Percentiles rank a stretch among this genome's conserved stretches.
Evolutionary conservation across 2,888 invertebrate species (phyloP).

Genomic region (Chesias legatella): DNA sequence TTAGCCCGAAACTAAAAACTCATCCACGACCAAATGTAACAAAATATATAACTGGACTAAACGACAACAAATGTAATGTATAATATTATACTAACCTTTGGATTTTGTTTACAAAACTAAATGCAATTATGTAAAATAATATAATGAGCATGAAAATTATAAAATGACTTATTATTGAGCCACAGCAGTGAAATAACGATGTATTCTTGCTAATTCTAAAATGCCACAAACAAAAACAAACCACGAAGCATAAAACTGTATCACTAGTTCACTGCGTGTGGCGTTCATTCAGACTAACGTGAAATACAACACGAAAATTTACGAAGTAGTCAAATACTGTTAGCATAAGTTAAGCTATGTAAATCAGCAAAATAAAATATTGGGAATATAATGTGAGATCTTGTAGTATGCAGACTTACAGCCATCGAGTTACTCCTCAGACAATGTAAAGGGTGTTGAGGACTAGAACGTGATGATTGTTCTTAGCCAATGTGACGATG

Average conservation of each 20-base stretch:
- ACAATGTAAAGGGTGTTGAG: slow-evolving; percentile 96
- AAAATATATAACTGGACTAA: slow-evolving; percentile 50
- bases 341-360: slow-evolving; percentile 79
- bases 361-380: slow-evolving; percentile 79
- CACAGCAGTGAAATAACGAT: slow-evolving; percentile 62
- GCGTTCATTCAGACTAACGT: slow-evolving; percentile 71
- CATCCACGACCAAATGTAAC: slow-evolving; percentile 53
- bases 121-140: slow-evolving; percentile 70
- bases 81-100: slow-evolving; percentile 77
- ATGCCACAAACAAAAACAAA: slow-evolving; percentile 57
- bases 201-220: slow-evolving; percentile 49
- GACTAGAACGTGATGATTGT: slow-evolving; percentile 98
- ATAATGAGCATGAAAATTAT: slow-evolving; percentile 63
- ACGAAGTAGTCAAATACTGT: slow-evolving; percentile 78
- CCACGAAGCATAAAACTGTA: slow-evolving; percentile 54
- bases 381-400: slow-evolving; percentile 80
- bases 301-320: slow-evolving; percentile 73
- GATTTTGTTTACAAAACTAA: slow-evolving; percentile 79
- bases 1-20: slow-evolving; percentile 39
- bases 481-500: slow-evolving; percentile 97
- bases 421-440: slow-evolving; percentile 83
- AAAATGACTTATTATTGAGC: slow-evolving; percentile 62
- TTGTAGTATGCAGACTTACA: slow-evolving; percentile 81
- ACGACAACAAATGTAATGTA: slow-evolving; percentile 46
- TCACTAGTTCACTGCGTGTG: slow-evolving; percentile 61